These are phyloP conservation scores for Periophthalmus magnuspinnatus DNA, from an alignment of 2,797 vertebrate genomes.

Conservation along the genomic window DNA sequence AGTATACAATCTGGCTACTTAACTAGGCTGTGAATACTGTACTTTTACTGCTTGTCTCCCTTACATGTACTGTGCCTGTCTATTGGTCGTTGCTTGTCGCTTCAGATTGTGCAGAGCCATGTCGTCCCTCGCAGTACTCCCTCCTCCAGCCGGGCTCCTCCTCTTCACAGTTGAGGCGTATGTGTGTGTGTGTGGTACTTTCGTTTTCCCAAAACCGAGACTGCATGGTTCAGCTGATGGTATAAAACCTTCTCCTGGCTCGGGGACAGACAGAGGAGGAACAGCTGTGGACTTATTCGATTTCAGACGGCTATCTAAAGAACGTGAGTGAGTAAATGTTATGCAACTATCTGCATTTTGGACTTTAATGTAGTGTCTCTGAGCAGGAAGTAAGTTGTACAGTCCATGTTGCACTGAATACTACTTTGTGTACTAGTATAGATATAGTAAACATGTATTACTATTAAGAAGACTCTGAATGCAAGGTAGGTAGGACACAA, in stretches of 20 bases:
- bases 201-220: conserved; percentile 51
- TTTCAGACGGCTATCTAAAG: neutral
- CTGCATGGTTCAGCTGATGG: conserved; percentile 16
- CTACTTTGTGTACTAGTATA: too few species aligned
- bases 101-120: neutral
- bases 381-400: neutral
- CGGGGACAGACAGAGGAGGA: neutral
- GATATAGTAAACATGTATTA: too few species aligned
- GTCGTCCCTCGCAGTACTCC: conserved; percentile 44
- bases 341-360: neutral
- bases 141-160: conserved; percentile 26
- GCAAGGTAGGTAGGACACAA: too few species aligned
- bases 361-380: neutral
- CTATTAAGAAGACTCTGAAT: too few species aligned
- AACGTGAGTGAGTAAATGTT: conserved; percentile 28
- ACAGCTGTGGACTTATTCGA: neutral
- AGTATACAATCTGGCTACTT: neutral
- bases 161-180: conserved; percentile 2
- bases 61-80: neutral
- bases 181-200: too few species aligned
- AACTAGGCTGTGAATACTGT: neutral
- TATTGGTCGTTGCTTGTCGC: too few species aligned
- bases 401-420: too few species aligned
- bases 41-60: neutral
- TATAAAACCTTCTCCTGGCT: conserved; percentile 27